Percentiles rank a stretch among this genome's conserved stretches.
Evolutionary conservation across 1,140 invertebrate species (phyloP).

Genomic region (Agrypnia vestita): DNA sequence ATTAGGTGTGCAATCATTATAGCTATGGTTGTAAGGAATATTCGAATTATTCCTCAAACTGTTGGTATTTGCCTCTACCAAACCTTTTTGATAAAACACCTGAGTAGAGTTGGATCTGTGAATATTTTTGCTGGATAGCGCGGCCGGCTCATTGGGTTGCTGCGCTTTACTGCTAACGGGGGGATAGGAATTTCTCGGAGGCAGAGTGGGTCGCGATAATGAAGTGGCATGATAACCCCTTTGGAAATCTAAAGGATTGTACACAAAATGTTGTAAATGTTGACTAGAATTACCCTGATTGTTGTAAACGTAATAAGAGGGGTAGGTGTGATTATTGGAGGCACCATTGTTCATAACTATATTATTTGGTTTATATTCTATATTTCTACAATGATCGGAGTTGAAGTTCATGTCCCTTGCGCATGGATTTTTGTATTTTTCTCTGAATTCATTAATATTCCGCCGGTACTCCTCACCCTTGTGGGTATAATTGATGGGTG

Average conservation of each 20-base stretch:
- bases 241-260: conserved; percentile 74
- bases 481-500: conserved; percentile 62
- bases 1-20: conserved; percentile 52
- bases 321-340: conserved; percentile 48
- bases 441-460: conserved; percentile 76
- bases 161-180: conserved; percentile 73
- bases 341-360: conserved; percentile 41
- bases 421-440: conserved; percentile 75
- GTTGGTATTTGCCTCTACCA: conserved; percentile 31
- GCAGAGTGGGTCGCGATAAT: conserved; percentile 73
- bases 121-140: conserved; percentile 71
- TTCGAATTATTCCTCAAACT: conserved; percentile 18
- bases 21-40: conserved; percentile 53
- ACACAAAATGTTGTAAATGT: conserved; percentile 70
- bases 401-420: conserved; percentile 56
- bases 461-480: conserved; percentile 72
- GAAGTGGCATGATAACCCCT: conserved; percentile 72
- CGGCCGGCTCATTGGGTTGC: conserved; percentile 67
- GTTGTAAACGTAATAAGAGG: conserved; percentile 56
- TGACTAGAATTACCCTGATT: conserved; percentile 63
- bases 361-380: conserved; percentile 47
- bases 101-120: conserved; percentile 73
- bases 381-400: conserved; percentile 39
- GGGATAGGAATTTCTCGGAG: conserved; percentile 76
- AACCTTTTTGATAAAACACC: conserved; percentile 69